Evolutionary conservation across 2,113 vertebrate genomes (phyloP), one percentile per base, ranked within the genome.

Genomic region (Actenoides lindsayi): DNA sequence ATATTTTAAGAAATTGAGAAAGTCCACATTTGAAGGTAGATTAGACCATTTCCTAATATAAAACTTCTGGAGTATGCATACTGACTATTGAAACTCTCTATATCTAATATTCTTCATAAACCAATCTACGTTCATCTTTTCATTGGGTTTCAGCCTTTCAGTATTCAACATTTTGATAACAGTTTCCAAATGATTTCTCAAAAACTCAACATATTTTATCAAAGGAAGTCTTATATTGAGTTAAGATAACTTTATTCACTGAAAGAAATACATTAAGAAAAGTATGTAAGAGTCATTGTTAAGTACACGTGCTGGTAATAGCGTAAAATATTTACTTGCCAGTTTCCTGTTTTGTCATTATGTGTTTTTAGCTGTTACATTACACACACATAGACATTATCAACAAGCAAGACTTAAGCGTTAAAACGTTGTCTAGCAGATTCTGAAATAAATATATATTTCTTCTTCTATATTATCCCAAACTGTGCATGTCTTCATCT

Each of bases 11-110:
- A 83, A 89, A 86, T 8, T 62, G 59, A 67, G 86, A 80, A 77
- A 65, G 20, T 68, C 91, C 28, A 30, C 27, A 73, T 76, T 86
- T 74, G 75, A 81, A 83, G 33, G 35, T 21, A 90, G 46, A 95
- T 91, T 89, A 89, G 28, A 76, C 11, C 5, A 50, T 54, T 90
- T 62, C 20, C 18, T 95, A 89, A 96, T 83, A 50, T 59, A 77
- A 96, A 96, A 93, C 76, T 95, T 91, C 71, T 94, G 89, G 68
- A 91, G 8, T 76, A 62, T 76, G 56, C 79, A 77, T 77, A 69
- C 27, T 65, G 30, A 83, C 20, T 57, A 42, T 42, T 56, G 33
- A 94, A 53, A 69, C 19, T 67, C 73, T 89, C 30, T 41, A 21
- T 91, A 64, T 63, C 25, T 50, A 46, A 53, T 57, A 74, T 69